These are phyloP conservation scores for Actinia tenebrosa DNA, from an alignment of 64 coral and sea anemone genomes.

Conservation along the genomic window DNA sequence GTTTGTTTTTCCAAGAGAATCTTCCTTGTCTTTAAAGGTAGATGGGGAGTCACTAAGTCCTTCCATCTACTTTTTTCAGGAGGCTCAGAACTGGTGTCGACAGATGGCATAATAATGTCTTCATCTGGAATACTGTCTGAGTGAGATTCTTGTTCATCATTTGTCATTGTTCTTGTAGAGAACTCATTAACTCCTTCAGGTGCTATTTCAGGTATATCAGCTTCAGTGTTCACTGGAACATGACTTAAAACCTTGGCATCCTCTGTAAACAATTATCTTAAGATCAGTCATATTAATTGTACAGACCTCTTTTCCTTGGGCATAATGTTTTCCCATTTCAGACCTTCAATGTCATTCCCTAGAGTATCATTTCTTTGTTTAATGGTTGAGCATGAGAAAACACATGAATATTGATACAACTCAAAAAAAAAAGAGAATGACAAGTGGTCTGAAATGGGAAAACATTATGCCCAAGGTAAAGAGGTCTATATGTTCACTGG, in stretches of 20 bases:
- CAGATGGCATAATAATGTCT: background rate
- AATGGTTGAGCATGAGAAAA: too few relatives aligned
- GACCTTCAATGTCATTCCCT: too few relatives aligned
- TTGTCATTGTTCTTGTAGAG: background rate
- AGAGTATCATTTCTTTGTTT: too few relatives aligned
- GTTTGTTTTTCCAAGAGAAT: background rate
- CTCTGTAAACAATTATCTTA: background rate
- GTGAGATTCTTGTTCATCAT: background rate
- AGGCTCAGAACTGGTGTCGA: background rate
- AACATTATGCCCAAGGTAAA: too few relatives aligned
- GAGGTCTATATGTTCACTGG: too few relatives aligned
- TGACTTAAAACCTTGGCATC: background rate
- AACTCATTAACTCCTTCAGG: background rate
- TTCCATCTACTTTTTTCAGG: conserved; percentile 28
- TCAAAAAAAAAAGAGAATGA: too few relatives aligned
- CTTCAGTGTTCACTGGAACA: background rate
- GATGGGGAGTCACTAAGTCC: conserved; percentile 40
- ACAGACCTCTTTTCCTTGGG: too few relatives aligned
- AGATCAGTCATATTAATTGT: too few relatives aligned
- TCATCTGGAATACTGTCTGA: background rate
- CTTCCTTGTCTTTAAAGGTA: conserved; percentile 25
- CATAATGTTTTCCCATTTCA: too few relatives aligned
- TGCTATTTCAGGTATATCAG: background rate
- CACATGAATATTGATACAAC: too few relatives aligned
- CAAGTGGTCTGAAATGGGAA: too few relatives aligned